Percentiles rank a stretch among this genome's conserved stretches.
Evolutionary conservation across 2,888 invertebrate genomes (phyloP).

Genomic region (Eristalis tenax): DNA sequence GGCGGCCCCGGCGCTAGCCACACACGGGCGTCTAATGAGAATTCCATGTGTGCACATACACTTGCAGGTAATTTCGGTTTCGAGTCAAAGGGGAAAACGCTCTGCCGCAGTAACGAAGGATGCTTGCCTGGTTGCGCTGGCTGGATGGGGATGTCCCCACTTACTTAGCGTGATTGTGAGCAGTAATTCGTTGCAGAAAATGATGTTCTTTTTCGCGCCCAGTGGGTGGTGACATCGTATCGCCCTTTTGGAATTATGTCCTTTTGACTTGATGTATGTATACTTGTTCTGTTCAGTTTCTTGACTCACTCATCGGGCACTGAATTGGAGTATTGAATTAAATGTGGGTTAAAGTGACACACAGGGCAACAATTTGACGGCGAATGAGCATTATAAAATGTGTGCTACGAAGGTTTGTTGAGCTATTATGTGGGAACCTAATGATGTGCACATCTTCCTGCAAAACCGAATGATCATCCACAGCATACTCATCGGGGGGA

Average conservation of each 20-base stretch:
- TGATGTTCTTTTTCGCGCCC: neutral
- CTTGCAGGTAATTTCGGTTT: slow-evolving; percentile 40
- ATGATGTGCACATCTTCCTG: too few species aligned
- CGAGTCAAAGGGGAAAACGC: slow-evolving; percentile 14
- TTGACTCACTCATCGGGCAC: neutral
- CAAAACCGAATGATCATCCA: too few species aligned
- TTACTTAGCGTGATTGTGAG: neutral
- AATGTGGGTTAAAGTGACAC: too few species aligned
- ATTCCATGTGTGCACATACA: slow-evolving; percentile 48
- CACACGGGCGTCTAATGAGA: slow-evolving; percentile 52
- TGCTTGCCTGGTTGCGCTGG: neutral
- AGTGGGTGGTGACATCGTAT: neutral
- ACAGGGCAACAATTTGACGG: too few species aligned
- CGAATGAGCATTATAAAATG: too few species aligned
- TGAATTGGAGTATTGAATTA: too few species aligned
- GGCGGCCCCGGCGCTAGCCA: slow-evolving; percentile 49
- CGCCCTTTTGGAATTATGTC: neutral
- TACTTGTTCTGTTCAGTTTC: neutral
- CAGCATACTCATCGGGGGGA: too few species aligned
- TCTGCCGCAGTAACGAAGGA: neutral
- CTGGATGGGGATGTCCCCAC: neutral
- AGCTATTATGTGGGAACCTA: too few species aligned
- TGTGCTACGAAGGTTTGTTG: too few species aligned
- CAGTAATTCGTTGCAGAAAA: neutral
- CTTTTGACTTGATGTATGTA: neutral